Evolutionary conservation across 2,113 vertebrate species (phyloP), one percentile per base, ranked within the genome.

Genomic region (Lutjanus erythropterus): DNA sequence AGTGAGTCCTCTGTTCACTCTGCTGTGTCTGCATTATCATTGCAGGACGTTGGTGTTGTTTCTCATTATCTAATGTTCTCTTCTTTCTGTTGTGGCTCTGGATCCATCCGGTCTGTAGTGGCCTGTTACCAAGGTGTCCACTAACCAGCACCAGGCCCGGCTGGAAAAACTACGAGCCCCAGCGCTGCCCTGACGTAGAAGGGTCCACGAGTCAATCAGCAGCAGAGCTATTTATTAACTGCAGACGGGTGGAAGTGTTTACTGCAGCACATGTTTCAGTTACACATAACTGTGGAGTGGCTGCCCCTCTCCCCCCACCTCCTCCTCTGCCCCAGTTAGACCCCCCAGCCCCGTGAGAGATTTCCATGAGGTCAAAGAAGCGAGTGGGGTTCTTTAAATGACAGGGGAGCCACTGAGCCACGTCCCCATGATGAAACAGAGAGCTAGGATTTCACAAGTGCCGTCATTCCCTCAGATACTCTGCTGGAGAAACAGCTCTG

Each of bases 331-430:
- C 53, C 78, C 68, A 75, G 59, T 69, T 83, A 79, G 68, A 5
- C 35, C 70, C 68, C 59, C 8, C 39, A 39, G 68, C 44, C 83
- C 59, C 25, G 65, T 70, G 61, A 90, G 81, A 91, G 67, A 67
- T 94, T 94, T 94, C 93, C 94, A 94, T 94, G 91, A 95, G 91
- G 93, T 93, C 93, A 94, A 92, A 87, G 74, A 75, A 81, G 68
- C 59, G 11, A 89, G 83, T 35, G 58, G 55, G 80, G 75, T 77
- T 89, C 85, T 81, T 84, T 50, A 61, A 64, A 89, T 81, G 89
- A 83, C 81, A 53, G 71, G 78, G 59, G 46, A 77, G 89, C 76
- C 69, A 50, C 85, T 16, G 5, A 69, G 78, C 71, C 84, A 77
- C 78, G 85, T 87, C 76, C 81, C 83, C 85, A 27, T 87, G 88